Percentiles rank a stretch among this genome's conserved stretches.
Evolutionary conservation across 2,113 vertebrate genomes (phyloP).

Genomic region (Oryzias melastigma): DNA sequence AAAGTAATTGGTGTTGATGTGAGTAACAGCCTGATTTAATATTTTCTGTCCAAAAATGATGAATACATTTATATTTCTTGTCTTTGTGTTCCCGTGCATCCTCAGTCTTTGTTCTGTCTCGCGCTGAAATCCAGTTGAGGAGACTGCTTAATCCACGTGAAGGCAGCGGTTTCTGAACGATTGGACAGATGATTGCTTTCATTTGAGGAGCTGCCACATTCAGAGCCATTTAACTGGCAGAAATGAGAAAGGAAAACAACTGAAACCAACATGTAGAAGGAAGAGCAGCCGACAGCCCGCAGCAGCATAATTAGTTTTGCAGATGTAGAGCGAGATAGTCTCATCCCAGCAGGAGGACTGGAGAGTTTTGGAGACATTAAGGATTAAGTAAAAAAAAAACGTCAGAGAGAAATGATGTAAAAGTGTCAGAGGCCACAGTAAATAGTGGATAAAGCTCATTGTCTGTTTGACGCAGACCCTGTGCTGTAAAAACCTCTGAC

Average conservation of each 20-base stretch:
- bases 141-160: conserved; percentile 10
- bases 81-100: background rate
- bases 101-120: conserved; percentile 11
- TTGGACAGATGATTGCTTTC: conserved; percentile 44
- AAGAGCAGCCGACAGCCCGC: background rate
- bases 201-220: conserved; percentile 18
- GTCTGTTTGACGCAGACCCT: no score
- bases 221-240: background rate
- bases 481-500: no score
- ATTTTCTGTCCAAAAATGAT: background rate
- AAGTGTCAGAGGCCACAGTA: no score
- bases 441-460: no score
- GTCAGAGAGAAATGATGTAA: no score
- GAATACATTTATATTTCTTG: background rate
- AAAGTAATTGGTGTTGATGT: background rate
- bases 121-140: conserved; percentile 15
- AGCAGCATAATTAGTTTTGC: no score
- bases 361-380: no score
- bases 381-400: no score
- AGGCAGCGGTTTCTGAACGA: conserved; percentile 15
- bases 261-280: conserved; percentile 10
- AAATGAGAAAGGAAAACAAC: conserved; percentile 33
- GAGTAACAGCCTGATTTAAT: background rate
- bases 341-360: no score
- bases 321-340: no score